Conservation (phyloP, 64 coral and sea anemone genomes). For the Stichodactyla helianthus region DNA sequence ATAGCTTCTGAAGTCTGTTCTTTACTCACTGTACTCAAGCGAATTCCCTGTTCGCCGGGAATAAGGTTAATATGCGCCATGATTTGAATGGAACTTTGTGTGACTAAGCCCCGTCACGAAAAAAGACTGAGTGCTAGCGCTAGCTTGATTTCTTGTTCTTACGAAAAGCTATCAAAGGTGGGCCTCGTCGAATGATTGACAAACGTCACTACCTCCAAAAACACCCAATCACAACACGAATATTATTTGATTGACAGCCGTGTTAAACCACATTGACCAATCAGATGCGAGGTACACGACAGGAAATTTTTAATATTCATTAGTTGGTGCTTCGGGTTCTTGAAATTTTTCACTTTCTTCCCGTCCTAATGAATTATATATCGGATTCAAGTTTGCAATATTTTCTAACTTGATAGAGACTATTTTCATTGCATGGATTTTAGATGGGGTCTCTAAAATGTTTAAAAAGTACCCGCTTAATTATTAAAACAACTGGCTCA, state of each 20-base stretch:
- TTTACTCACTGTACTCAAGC: constrained; percentile 66
- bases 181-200: background rate
- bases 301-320: background rate
- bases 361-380: background rate
- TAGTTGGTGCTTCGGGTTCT: background rate
- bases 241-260: constrained; percentile 7
- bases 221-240: background rate
- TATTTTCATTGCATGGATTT: no score
- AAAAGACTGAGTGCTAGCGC: constrained; percentile 1
- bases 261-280: background rate
- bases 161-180: background rate
- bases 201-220: background rate
- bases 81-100: background rate
- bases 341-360: background rate
- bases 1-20: background rate
- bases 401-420: background rate
- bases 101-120: background rate
- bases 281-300: background rate
- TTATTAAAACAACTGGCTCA: no score
- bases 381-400: background rate
- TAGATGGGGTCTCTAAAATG: no score
- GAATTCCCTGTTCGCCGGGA: constrained; percentile 48
- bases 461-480: no score
- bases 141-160: background rate
- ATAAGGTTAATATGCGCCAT: constrained; percentile 29